Evolutionary conservation across 1,140 invertebrate genomes (phyloP), one percentile per base, ranked within the genome.

Genomic region (Tetramorium simillimum): DNA sequence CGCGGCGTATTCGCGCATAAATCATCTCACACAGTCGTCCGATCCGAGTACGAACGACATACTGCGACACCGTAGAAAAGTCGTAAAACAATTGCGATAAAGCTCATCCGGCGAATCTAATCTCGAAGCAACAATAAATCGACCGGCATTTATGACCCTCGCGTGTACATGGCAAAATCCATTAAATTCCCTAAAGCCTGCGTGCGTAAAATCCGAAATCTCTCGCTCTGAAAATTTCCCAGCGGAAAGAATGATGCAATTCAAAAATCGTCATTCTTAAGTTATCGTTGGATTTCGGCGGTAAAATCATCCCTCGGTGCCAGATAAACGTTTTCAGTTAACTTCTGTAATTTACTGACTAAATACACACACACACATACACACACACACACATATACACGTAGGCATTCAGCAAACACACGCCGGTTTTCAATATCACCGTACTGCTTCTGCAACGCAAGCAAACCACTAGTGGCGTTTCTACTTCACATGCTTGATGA

Each of bases 101-200:
- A 75, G 80, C 80, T 84, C 80, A 84, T 84, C 53, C 80, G 80
- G 80, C 24, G 69, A 60, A 84, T 84, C 69, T 73, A 84, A 84
- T 84, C 69, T 84, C 80, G 80, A 84, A 75, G 80, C 80, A 84
- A 75, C 80, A 73, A 84, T 84, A 84, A 84, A 84, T 84, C 80
- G 69, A n/a, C 43, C 40, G 12, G 28, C 69, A 73, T 82, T 82
- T 82, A 82, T 73, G 51, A 73, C 37, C 40, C 80, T 72, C 51
- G 40, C 24, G 40, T 18, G 80, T 60, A 37, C 28, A 37, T 14
- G 40, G 14, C 53, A 37, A 49, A 84, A 84, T 84, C 51, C 53
- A 73, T 84, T 72, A 82, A 82, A 82, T 60, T n/a, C 67, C 16
- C 16, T n/a, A 12, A 73, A 60, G 53, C 18, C 58, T 46, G 40